These are phyloP conservation scores for Drosophila mayri DNA, from an alignment of 1,140 invertebrate genomes.

Conservation along the genomic window DNA sequence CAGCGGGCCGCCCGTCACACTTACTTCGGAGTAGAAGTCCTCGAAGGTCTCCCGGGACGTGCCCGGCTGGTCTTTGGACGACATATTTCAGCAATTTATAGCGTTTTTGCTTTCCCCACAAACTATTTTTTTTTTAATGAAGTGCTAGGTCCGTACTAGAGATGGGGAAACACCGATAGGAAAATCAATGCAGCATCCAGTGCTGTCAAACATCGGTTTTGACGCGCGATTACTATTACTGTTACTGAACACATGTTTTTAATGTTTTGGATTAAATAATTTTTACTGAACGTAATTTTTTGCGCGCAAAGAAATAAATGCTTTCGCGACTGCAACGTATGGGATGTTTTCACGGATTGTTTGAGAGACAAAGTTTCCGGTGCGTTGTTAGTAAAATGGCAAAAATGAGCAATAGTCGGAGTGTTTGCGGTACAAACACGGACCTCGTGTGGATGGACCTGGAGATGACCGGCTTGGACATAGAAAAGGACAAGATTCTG, in stretches of 20 bases:
- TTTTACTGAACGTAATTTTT: neutral
- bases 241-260: conserved; percentile 6
- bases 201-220: neutral
- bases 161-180: neutral
- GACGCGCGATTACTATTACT: neutral
- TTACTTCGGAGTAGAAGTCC: conserved; percentile 84
- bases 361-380: neutral
- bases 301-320: conserved; percentile 18
- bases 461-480: conserved; percentile 92
- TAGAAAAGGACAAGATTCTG: conserved; percentile 92
- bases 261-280: too few relatives aligned
- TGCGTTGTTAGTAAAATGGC: neutral
- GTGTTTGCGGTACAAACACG: conserved; percentile 4
- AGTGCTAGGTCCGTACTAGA: conserved; percentile 32
- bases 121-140: conserved; percentile 12
- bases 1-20: conserved; percentile 40
- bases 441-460: conserved; percentile 87
- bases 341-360: neutral
- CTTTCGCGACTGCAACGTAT: conserved; percentile 1
- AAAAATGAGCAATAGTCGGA: conserved; percentile 35
- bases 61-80: conserved; percentile 65
- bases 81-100: conserved; percentile 48
- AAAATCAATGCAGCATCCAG: neutral
- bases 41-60: conserved; percentile 82
- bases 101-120: conserved; percentile 18